Base-by-base conservation (phyloP, 1,140 invertebrate species). In the Lasioglossum albipes region DNA sequence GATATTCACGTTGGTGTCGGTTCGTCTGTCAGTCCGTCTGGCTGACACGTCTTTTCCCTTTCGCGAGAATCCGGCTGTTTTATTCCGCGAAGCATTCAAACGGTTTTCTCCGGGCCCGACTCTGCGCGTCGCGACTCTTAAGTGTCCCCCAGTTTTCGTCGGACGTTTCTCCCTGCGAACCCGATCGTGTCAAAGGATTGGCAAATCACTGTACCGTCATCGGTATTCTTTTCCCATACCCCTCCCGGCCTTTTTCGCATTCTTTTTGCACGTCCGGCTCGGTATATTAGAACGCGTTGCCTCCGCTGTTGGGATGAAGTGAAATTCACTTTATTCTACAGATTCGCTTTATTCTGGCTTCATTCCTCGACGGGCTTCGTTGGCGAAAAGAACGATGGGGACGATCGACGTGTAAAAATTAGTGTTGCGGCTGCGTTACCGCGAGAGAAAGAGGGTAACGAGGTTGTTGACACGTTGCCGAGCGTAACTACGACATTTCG, bases 391-490 rank as follows among this genome's bases (percentile, higher is more conserved):
- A 36, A 36, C 36, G 2, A 36, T 9, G 36, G 41, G 54, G 52
- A 45, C 52, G 41, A 9, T 18, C 27, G 61, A 36, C 57, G 52
- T 27, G 64, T 65, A 71, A 73, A 81, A 89, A 73, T 45, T 61
- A 57, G 27, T 31, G 59, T 7, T 27, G 22, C 31, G 18, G 69
- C 42, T 42, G 9, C 78, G 70, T 77, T 75, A 57, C 73, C 81
- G 81, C 79, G 81, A 74, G 66, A 75, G 81, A 86, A 87, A 81
- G 72, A 84, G 82, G 84, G 68, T 81, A 80, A 75, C 75, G 85
- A 90, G 91, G 91, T 92, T 91, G 82, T 91, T 91, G 91, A 92
- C 91, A 91, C 79, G 79, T 36, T 73, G 77, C 83, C 80, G 81
- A 70, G 52, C 12, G 52, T 3, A 16, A 54, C 13, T 54, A 54